Conservation (phyloP, 2,113 vertebrate species). For the Xenus cinereus region DNA sequence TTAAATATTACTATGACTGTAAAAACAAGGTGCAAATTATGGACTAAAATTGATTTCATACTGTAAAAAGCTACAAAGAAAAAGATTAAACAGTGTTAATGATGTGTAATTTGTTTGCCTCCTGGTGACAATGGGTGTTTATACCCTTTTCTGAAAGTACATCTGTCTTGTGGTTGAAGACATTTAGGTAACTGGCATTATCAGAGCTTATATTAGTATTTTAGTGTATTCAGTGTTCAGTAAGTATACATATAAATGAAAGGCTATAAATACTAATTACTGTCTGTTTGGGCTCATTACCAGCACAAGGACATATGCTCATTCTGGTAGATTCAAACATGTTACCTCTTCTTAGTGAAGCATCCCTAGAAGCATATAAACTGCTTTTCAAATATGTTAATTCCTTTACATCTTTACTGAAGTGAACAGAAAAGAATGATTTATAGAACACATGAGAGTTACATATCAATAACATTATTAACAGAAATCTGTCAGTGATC, state of each 20-base stretch:
- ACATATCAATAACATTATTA: not conserved
- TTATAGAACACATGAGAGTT: not conserved
- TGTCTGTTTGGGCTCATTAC: not conserved
- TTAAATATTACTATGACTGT: not conserved
- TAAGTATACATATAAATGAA: not conserved
- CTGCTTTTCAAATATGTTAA: not conserved
- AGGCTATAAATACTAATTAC: not conserved
- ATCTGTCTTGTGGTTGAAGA: not conserved
- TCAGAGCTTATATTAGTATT: not conserved
- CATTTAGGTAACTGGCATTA: not conserved
- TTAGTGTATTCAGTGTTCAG: not conserved
- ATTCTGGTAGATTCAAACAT: not conserved
- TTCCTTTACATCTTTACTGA: not conserved
- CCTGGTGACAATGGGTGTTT: not conserved
- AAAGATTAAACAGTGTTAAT: slow-evolving; percentile 17
- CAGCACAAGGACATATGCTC: not conserved
- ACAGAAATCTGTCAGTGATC: not conserved
- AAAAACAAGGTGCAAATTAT: not conserved
- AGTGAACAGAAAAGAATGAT: not conserved
- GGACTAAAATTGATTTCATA: not conserved
- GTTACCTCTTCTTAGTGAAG: not conserved
- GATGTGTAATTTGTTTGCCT: slow-evolving; percentile 17
- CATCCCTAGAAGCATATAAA: not conserved
- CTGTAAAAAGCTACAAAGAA: slow-evolving; percentile 26
- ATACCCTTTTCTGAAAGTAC: not conserved